phyloP scores from a whole-genome alignment of 2,113 vertebrate species.

The Aegotheles bennettii region DNA sequence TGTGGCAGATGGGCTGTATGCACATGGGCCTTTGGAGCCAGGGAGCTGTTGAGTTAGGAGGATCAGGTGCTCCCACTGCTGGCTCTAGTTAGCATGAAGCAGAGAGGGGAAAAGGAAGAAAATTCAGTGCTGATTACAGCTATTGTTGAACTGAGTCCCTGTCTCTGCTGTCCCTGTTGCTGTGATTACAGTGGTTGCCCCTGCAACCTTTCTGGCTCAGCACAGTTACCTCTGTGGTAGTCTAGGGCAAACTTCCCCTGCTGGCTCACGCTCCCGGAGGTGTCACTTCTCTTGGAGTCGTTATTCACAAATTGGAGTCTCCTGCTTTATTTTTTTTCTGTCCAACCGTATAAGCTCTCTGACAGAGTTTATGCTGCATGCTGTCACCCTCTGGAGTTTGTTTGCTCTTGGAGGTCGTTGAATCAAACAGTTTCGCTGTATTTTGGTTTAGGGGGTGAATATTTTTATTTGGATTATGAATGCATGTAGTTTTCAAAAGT shows the following conservation, averaged over 20 bases:
- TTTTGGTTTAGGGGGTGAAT: neutral
- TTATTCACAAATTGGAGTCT: neutral
- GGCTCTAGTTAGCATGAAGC: slow-evolving; percentile 15
- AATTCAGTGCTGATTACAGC: neutral
- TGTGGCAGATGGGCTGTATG: neutral
- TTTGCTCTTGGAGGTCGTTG: neutral
- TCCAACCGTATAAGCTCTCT: neutral
- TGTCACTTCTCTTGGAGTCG: neutral
- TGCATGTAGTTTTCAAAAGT: neutral
- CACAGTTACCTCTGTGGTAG: neutral
- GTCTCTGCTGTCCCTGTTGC: neutral
- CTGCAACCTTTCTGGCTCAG: neutral
- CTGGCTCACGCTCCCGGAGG: neutral
- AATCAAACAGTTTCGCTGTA: neutral
- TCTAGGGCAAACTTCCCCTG: neutral
- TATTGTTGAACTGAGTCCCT: neutral
- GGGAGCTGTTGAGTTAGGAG: neutral
- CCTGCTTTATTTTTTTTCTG: neutral
- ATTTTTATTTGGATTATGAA: neutral
- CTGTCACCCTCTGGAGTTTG: neutral
- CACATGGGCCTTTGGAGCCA: neutral
- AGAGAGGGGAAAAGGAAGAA: neutral
- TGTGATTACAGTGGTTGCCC: neutral
- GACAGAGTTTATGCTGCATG: neutral
- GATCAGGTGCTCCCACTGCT: slow-evolving; percentile 44